Evolutionary conservation across 2,888 invertebrate species (phyloP).

Genomic region (Fabriciana adippe): DNA sequence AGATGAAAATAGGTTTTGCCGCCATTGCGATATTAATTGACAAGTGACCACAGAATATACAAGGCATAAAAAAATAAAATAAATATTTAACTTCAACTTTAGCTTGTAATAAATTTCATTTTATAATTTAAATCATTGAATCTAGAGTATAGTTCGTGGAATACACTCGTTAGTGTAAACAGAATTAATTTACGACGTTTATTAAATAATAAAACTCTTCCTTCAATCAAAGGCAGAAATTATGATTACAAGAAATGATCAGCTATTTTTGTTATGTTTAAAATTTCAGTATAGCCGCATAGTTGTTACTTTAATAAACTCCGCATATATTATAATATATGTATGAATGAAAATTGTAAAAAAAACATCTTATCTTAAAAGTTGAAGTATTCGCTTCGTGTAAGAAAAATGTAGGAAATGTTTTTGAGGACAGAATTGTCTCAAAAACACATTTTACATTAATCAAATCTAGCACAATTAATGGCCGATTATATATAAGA

Average conservation of each 20-base stretch:
- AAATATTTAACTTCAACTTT: no score
- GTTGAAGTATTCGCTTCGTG: no score
- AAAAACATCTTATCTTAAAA: no score
- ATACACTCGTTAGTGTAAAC: slow-evolving; percentile 20
- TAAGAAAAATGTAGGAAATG: no score
- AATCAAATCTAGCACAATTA: no score
- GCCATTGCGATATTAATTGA: no score
- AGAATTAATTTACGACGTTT: slow-evolving; percentile 29
- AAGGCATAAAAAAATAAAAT: no score
- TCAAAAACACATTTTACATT: no score
- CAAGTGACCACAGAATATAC: no score
- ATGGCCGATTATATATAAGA: background rate
- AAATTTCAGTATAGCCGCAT: background rate
- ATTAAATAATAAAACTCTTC: slow-evolving; percentile 27
- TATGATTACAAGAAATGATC: slow-evolving; percentile 10
- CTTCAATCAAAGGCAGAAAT: slow-evolving; percentile 23
- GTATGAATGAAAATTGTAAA: no score
- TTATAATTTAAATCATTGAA: slow-evolving; percentile 11
- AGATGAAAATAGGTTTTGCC: no score
- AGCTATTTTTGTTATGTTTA: slow-evolving; percentile 12
- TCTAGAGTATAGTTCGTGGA: slow-evolving; percentile 16
- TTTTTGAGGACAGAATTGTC: no score
- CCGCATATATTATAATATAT: background rate
- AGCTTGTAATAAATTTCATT: background rate
- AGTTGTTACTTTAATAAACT: background rate